These are phyloP conservation scores for Vicugna pacos DNA, from an alignment of 2,113 vertebrate species.

Conservation along the genomic window DNA sequence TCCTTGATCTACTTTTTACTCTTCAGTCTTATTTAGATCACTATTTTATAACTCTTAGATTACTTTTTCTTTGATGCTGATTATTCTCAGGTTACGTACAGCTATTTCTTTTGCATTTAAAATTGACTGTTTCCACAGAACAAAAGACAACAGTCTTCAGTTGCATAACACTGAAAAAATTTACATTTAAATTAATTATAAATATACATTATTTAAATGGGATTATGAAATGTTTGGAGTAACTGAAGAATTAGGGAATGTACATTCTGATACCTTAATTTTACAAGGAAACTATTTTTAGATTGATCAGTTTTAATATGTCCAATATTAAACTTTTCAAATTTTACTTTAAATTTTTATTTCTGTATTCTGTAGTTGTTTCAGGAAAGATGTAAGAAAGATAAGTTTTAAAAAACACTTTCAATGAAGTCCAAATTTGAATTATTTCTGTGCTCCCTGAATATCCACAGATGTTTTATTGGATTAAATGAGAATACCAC, in stretches of 20 bases:
- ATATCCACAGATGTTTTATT: neutral
- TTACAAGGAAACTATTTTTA: neutral
- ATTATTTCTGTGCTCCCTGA: neutral
- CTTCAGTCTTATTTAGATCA: neutral
- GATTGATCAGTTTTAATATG: neutral
- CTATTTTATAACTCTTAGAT: neutral
- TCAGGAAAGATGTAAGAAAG: neutral
- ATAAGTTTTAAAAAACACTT: neutral
- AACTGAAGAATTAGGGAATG: neutral
- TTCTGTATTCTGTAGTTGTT: neutral
- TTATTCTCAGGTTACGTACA: neutral
- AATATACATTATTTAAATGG: neutral
- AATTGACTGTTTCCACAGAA: neutral
- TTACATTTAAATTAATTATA: neutral
- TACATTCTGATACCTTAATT: neutral
- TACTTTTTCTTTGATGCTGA: neutral
- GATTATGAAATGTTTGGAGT: neutral
- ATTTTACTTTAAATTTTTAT: neutral
- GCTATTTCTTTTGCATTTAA: neutral
- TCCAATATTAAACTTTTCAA: neutral
- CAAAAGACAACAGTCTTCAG: neutral
- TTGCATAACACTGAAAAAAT: neutral
- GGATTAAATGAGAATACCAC: neutral
- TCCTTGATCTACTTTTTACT: neutral
- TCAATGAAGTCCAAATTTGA: neutral